Conservation (phyloP, 92 coral and sea anemone genomes). For the Galaxea fascicularis region DNA sequence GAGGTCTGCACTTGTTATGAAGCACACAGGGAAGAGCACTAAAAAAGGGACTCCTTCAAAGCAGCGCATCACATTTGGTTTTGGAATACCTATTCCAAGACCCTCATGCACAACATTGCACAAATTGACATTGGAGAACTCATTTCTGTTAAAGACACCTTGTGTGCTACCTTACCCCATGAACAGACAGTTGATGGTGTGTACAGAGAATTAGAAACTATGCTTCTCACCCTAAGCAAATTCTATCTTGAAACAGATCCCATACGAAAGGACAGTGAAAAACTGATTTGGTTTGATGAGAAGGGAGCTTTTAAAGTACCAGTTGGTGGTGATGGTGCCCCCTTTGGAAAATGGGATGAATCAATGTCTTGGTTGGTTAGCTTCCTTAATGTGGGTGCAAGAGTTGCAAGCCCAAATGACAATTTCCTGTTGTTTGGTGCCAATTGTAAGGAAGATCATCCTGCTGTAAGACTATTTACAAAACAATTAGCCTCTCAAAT, state of each 20-base stretch:
- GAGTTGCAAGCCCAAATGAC: constrained; percentile 62
- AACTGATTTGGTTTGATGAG: constrained; percentile 71
- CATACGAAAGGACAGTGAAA: constrained; percentile 48
- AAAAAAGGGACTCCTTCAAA: constrained; percentile 43
- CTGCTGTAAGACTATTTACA: constrained; percentile 15
- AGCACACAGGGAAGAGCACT: constrained; percentile 58
- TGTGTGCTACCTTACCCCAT: constrained; percentile 57
- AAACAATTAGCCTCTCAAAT: constrained; percentile 20
- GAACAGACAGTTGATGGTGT: constrained; percentile 63
- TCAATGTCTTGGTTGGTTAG: constrained; percentile 60
- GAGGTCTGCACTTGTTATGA: constrained; percentile 60
- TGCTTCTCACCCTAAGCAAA: constrained; percentile 33
- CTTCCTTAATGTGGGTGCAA: constrained; percentile 70
- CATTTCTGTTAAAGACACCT: constrained; percentile 47
- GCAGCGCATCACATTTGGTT: constrained; percentile 57
- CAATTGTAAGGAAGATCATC: constrained; percentile 65
- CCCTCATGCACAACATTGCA: constrained; percentile 37
- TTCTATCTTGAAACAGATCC: constrained; percentile 64
- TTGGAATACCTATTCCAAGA: constrained; percentile 71
- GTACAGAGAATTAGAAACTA: constrained; percentile 61
- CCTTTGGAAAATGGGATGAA: constrained; percentile 6
- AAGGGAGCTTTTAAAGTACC: constrained; percentile 34
- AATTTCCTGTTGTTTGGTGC: too few relatives aligned
- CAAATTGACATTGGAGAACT: constrained; percentile 57
- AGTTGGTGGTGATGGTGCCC: constrained; percentile 78